These are phyloP conservation scores for Porphyrio hochstetteri DNA, from an alignment of 2,113 vertebrate species.

Conservation along the genomic window DNA sequence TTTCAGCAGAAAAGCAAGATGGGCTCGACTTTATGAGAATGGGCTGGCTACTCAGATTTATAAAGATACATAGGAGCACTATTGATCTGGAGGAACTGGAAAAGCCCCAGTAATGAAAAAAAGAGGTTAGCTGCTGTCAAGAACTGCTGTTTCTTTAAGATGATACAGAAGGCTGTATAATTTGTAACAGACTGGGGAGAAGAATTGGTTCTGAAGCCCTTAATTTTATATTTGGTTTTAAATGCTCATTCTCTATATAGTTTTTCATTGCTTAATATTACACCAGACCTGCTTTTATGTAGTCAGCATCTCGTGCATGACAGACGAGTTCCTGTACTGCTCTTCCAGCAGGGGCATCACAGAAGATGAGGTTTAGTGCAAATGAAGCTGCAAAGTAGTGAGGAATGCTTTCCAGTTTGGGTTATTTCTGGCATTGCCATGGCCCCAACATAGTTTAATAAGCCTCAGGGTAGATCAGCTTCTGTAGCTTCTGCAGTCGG, in stretches of 20 bases:
- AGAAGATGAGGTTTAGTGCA: not conserved
- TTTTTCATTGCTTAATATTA: not conserved
- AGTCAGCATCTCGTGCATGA: not conserved
- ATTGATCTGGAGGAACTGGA: conserved; percentile 47
- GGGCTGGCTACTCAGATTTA: conserved; percentile 46
- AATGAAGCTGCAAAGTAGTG: not conserved
- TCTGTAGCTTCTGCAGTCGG: not conserved
- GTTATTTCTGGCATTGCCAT: not conserved
- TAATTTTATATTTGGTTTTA: not conserved
- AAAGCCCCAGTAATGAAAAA: conserved; percentile 28
- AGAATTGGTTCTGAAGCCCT: not conserved
- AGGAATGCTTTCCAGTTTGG: not conserved
- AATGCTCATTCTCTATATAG: not conserved
- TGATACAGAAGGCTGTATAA: not conserved
- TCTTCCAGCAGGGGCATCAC: not conserved
- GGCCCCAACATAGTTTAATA: not conserved
- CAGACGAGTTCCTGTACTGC: not conserved
- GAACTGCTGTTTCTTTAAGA: not conserved
- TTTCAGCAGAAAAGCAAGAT: conserved; percentile 52
- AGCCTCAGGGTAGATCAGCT: not conserved
- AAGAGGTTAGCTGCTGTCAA: not conserved
- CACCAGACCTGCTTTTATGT: not conserved
- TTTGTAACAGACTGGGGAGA: not conserved
- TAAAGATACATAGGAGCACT: not conserved
- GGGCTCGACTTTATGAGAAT: conserved; percentile 30